Conservation (phyloP, 2,888 invertebrate species). For the Orgyia antiqua region DNA sequence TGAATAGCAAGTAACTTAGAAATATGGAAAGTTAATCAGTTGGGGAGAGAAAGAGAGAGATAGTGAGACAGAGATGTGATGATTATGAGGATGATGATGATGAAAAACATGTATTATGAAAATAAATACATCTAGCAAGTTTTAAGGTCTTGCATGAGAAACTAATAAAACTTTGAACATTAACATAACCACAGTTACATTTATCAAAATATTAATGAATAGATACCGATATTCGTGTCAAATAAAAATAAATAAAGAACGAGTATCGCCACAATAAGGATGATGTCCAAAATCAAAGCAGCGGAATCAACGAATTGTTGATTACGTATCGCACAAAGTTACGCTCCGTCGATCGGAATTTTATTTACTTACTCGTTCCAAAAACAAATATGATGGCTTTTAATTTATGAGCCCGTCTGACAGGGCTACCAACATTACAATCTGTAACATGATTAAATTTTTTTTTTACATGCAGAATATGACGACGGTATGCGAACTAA, state of each 20-base stretch:
- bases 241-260: constrained; percentile 58
- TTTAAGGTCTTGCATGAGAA: no score
- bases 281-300: constrained; percentile 57
- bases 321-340: constrained; percentile 63
- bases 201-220: no score
- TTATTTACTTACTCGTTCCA: constrained; percentile 64
- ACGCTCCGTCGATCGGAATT: constrained; percentile 67
- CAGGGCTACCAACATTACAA: constrained; percentile 38
- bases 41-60: no score
- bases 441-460: constrained; percentile 17
- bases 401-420: constrained; percentile 65
- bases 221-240: no score
- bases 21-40: no score
- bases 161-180: no score
- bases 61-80: no score
- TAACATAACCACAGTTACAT: no score
- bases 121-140: no score
- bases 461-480: constrained; percentile 9
- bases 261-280: constrained; percentile 41
- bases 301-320: constrained; percentile 66
- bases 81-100: no score
- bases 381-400: constrained; percentile 72
- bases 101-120: no score
- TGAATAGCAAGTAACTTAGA: no score
- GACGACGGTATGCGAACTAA: constrained; percentile 59